Evolutionary conservation across 2,797 vertebrate species (phyloP).

Genomic region (Rhynchotus rufescens): DNA sequence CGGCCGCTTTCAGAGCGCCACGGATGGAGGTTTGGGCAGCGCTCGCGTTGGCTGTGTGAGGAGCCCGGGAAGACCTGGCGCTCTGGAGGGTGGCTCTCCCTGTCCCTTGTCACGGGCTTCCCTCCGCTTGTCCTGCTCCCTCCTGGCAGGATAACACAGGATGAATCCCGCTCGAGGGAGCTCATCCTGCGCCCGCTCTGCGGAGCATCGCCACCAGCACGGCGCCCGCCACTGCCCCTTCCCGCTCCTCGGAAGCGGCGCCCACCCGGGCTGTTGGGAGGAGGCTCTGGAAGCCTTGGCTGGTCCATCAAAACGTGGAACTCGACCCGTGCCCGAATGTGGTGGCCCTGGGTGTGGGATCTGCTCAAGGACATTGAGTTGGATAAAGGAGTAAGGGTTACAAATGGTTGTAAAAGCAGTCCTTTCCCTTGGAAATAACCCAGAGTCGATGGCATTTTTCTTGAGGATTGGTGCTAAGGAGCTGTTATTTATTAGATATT

Average conservation of each 20-base stretch:
- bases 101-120: not conserved
- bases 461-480: not conserved
- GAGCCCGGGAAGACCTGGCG: not conserved
- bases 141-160: not conserved
- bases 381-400: not conserved
- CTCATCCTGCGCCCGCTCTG: too few relatives aligned
- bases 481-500: not conserved
- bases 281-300: not conserved
- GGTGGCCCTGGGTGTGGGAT: not conserved
- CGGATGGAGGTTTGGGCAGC: too few relatives aligned
- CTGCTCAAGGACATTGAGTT: slow-evolving; percentile 16
- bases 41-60: too few relatives aligned
- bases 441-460: not conserved
- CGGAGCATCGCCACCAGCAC: not conserved
- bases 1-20: too few relatives aligned
- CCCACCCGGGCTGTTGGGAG: not conserved
- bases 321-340: not conserved
- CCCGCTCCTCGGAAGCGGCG: not conserved
- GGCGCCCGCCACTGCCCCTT: slow-evolving; percentile 15
- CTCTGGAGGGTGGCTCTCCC: not conserved
- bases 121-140: not conserved
- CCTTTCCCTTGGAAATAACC: not conserved
- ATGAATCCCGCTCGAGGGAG: not conserved
- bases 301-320: slow-evolving; percentile 12
- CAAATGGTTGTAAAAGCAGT: not conserved